These are phyloP conservation scores for Caenorhabditis latens DNA, from an alignment of 1,140 invertebrate genomes.

Conservation along the genomic window DNA sequence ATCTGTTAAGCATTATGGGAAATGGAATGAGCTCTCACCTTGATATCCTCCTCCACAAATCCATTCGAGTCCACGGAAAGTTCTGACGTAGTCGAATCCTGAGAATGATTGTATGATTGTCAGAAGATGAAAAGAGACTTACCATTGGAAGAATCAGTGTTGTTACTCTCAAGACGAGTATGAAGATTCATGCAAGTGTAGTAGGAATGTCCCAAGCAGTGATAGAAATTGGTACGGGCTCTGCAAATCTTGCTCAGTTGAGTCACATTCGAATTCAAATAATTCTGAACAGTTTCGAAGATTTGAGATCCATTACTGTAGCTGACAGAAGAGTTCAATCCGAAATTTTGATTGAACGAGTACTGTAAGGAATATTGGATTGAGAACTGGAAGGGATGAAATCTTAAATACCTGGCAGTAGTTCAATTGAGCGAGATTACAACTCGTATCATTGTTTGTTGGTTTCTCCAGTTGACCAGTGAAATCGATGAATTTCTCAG, in stretches of 20 bases:
- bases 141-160: constrained; percentile 38
- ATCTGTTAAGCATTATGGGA: neutral
- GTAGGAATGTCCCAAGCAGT: constrained; percentile 52
- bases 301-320: neutral
- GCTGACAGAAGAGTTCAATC: neutral
- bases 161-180: neutral
- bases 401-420: neutral
- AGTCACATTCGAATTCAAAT: constrained; percentile 37
- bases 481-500: neutral
- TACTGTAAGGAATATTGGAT: neutral
- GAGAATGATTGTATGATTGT: neutral
- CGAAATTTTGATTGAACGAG: constrained; percentile 31
- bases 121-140: neutral
- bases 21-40: constrained; percentile 3
- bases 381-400: neutral
- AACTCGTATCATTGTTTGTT: neutral
- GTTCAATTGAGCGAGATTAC: neutral
- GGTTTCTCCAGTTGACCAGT: neutral
- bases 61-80: constrained; percentile 56
- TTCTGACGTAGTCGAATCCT: constrained; percentile 60
- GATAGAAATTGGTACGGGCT: constrained; percentile 54
- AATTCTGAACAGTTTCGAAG: neutral
- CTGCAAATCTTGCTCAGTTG: constrained; percentile 41
- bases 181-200: constrained; percentile 59
- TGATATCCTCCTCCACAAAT: constrained; percentile 51